Conservation (phyloP, 1,140 invertebrate species). For the Leptinotarsa undecemlineata region DNA sequence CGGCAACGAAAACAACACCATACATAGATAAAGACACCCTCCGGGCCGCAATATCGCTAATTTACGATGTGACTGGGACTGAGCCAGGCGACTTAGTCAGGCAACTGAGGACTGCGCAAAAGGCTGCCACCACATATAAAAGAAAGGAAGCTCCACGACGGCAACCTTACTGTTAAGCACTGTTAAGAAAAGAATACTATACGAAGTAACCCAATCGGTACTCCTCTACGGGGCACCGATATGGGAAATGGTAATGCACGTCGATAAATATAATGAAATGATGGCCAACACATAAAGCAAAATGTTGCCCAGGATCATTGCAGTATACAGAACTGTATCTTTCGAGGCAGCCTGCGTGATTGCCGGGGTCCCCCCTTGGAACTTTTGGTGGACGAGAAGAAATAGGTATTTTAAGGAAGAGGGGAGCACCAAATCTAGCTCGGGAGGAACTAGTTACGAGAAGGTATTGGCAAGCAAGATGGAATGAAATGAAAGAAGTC, state of each 20-base stretch:
- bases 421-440: not conserved
- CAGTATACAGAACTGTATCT: not conserved
- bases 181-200: not conserved
- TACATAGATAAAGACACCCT: not conserved
- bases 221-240: not conserved
- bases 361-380: constrained; percentile 40
- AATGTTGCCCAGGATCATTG: too few species aligned
- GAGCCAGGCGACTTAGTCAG: not conserved
- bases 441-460: not conserved
- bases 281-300: too few species aligned
- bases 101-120: not conserved
- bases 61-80: not conserved
- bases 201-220: not conserved
- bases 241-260: too few species aligned
- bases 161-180: not conserved
- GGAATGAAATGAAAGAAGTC: not conserved
- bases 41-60: not conserved
- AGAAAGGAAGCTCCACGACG: not conserved
- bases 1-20: not conserved
- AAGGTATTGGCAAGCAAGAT: constrained; percentile 22
- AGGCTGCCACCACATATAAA: not conserved
- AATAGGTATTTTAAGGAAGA: not conserved
- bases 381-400: constrained; percentile 33
- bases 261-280: too few species aligned
- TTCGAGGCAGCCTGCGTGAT: constrained; percentile 35